Evolutionary conservation across 2,888 invertebrate genomes (phyloP).

Genomic region (Anagyrus pseudococci): DNA sequence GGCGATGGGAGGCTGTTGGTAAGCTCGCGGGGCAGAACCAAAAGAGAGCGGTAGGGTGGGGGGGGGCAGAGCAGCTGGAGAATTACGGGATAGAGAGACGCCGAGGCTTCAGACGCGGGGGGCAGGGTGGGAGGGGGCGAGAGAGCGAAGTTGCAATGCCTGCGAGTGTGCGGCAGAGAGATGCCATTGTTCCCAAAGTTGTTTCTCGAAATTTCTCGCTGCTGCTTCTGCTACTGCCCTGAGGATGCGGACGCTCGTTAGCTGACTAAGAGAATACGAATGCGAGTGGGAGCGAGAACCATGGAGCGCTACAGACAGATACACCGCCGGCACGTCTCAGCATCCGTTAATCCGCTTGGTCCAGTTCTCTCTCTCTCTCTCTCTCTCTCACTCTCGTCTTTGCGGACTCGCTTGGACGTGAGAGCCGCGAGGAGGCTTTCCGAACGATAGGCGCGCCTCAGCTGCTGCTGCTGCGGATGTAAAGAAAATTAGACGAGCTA

Average conservation of each 20-base stretch:
- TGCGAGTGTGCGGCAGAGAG: conserved; percentile 42
- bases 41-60: not conserved
- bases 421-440: no score
- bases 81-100: not conserved
- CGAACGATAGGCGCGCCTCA: no score
- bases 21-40: not conserved
- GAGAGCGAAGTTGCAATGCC: conserved; percentile 39
- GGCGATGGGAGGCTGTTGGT: not conserved
- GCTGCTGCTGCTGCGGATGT: no score
- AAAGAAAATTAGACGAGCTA: no score
- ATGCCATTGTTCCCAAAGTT: conserved; percentile 50
- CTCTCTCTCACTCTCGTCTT: no score
- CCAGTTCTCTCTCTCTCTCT: no score
- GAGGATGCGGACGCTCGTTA: conserved; percentile 45
- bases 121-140: no score
- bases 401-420: no score
- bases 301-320: not conserved
- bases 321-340: not conserved
- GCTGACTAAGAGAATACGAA: conserved; percentile 39
- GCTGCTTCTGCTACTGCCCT: conserved; percentile 31
- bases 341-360: not conserved
- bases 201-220: conserved; percentile 49
- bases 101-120: no score
- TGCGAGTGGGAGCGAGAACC: conserved; percentile 11
- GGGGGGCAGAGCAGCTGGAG: no score